Evolutionary conservation across 2,113 vertebrate species (phyloP).

Genomic region (Dendropsophus ebraccatus): DNA sequence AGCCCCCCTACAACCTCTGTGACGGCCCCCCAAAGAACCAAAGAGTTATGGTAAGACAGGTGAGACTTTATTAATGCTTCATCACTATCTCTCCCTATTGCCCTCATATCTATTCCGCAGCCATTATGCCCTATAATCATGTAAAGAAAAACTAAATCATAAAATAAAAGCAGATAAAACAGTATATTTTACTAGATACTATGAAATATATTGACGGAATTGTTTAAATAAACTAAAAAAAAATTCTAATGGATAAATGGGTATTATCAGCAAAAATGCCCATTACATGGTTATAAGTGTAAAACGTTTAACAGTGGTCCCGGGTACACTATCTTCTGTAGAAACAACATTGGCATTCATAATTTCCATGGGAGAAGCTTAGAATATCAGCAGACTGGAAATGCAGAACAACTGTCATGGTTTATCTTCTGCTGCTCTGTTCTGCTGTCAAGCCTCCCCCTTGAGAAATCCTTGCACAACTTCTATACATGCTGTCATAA

Average conservation of each 20-base stretch:
- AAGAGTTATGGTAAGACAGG: too few relatives aligned
- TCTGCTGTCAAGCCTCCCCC: conserved; percentile 40
- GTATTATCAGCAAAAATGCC: not conserved
- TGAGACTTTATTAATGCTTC: too few relatives aligned
- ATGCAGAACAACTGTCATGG: conserved; percentile 47
- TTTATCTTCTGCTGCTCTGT: conserved; percentile 39
- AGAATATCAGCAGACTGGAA: conserved; percentile 40
- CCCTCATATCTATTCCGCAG: too few relatives aligned
- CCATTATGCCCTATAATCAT: too few relatives aligned
- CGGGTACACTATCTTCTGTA: conserved; percentile 8
- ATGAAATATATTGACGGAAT: too few relatives aligned
- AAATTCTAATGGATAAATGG: not conserved
- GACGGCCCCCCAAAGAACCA: too few relatives aligned
- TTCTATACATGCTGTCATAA: conserved; percentile 34
- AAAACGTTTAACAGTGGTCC: not conserved
- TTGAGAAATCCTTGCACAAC: conserved; percentile 35
- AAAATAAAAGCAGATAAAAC: too few relatives aligned
- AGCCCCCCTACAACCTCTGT: too few relatives aligned
- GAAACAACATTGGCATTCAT: not conserved
- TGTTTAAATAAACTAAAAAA: not conserved
- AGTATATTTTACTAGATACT: too few relatives aligned
- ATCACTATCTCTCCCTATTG: too few relatives aligned
- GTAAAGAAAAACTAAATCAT: too few relatives aligned
- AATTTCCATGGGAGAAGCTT: conserved; percentile 41
- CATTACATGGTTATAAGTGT: not conserved